These are phyloP conservation scores for Triplophysa tibetana DNA, from an alignment of 2,113 vertebrate species.

Conservation along the genomic window DNA sequence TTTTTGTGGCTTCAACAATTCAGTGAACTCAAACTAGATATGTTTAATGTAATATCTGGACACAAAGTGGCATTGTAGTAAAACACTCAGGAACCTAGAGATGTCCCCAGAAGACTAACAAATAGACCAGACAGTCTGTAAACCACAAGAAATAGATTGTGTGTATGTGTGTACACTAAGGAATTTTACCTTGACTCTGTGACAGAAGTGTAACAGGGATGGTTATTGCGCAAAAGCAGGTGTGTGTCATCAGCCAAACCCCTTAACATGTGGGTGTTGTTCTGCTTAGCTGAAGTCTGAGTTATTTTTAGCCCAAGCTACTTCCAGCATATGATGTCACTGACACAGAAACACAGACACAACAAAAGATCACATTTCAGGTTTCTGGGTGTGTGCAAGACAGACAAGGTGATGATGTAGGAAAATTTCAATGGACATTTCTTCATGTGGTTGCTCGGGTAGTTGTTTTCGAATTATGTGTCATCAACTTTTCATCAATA, in stretches of 20 bases:
- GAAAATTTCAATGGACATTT: neutral
- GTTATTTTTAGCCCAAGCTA: conserved; percentile 46
- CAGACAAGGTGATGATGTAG: neutral
- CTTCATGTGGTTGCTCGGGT: conserved; percentile 13
- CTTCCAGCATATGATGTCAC: conserved; percentile 43
- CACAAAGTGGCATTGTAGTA: neutral
- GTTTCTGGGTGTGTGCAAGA: conserved; percentile 11
- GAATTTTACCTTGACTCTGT: neutral
- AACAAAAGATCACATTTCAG: conserved; percentile 12
- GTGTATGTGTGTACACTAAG: neutral
- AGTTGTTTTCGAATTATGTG: neutral
- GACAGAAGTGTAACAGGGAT: neutral
- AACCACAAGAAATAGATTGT: neutral
- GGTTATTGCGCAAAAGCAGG: conserved; percentile 17
- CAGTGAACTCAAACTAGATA: neutral
- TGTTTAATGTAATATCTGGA: neutral
- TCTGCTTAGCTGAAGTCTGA: neutral
- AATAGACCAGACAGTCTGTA: neutral
- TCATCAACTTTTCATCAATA: neutral
- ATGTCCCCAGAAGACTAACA: neutral
- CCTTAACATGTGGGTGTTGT: conserved; percentile 6
- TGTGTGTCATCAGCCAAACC: conserved; percentile 22
- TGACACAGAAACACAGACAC: conserved; percentile 40
- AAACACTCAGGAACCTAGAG: neutral
- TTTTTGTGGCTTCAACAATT: neutral